Conservation (phyloP, 2,113 vertebrate species). For the Saccopteryx bilineata region DNA sequence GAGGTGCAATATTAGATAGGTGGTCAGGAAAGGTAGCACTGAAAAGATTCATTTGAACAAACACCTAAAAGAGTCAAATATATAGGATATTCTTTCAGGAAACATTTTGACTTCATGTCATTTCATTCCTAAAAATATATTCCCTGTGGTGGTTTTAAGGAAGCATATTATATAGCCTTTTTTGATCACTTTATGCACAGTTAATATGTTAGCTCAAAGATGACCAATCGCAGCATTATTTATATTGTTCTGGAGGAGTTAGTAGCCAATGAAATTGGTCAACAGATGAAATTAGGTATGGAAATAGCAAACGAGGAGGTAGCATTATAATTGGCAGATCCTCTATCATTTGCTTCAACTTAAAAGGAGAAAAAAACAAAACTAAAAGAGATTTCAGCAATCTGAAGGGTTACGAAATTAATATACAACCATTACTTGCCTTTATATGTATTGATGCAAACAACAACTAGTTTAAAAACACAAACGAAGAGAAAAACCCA, state of each 20-base stretch:
- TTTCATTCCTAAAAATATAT: constrained; percentile 50
- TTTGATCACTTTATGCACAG: not conserved
- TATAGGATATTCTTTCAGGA: not conserved
- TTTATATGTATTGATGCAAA: not conserved
- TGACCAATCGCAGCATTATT: not conserved
- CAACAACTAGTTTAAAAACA: not conserved
- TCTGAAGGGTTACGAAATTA: constrained; percentile 6
- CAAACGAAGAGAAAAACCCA: not conserved
- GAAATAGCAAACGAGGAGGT: not conserved
- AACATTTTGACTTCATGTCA: not conserved
- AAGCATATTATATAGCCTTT: not conserved
- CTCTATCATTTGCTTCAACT: not conserved
- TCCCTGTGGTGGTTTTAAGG: not conserved
- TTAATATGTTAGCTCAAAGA: constrained; percentile 19
- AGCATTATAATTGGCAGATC: not conserved
- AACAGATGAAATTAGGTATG: not conserved
- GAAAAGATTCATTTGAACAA: constrained; percentile 26
- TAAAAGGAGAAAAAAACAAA: not conserved
- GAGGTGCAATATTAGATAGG: not conserved
- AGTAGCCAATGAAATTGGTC: not conserved
- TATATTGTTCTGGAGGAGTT: not conserved
- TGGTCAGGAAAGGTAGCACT: not conserved
- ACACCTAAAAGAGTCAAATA: not conserved
- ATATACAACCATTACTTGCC: not conserved
- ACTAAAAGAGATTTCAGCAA: constrained; percentile 31